These are phyloP conservation scores for Prietella phreatophila DNA, from an alignment of 2,113 vertebrate species.

Conservation along the genomic window DNA sequence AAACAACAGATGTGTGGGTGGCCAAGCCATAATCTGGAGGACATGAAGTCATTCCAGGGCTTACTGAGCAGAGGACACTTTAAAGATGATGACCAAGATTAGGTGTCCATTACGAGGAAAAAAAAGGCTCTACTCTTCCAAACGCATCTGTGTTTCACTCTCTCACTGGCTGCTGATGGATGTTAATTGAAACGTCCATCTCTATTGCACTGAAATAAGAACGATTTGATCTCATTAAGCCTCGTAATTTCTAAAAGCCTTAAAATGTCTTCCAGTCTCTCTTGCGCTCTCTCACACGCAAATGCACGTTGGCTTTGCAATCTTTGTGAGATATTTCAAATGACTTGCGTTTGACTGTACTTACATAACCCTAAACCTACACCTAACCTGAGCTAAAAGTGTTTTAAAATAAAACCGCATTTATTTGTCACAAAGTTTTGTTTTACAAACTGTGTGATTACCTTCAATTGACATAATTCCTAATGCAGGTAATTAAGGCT, in stretches of 20 bases:
- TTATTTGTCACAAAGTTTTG: neutral
- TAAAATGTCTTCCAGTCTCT: conserved; percentile 11
- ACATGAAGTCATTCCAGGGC: conserved; percentile 59
- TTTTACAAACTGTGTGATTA: neutral
- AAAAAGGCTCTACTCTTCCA: neutral
- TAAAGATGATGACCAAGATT: conserved; percentile 19
- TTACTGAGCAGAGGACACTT: conserved; percentile 41
- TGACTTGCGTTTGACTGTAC: neutral
- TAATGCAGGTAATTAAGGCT: neutral
- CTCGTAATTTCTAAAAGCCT: conserved; percentile 28
- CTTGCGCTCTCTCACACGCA: neutral
- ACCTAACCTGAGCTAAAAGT: neutral
- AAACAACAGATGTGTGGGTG: conserved; percentile 62
- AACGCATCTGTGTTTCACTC: conserved; percentile 18
- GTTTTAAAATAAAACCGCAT: neutral
- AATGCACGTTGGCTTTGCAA: neutral
- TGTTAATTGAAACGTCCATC: conserved; percentile 12
- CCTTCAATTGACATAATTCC: neutral
- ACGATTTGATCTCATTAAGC: conserved; percentile 17
- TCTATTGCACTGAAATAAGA: conserved; percentile 18
- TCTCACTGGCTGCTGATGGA: conserved; percentile 7
- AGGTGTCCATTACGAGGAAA: conserved; percentile 29
- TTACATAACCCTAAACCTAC: neutral
- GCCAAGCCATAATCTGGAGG: conserved; percentile 62
- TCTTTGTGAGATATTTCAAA: neutral